Base-by-base conservation (phyloP, 2,797 vertebrate species). In the Enteromius unitaeniatus region DNA sequence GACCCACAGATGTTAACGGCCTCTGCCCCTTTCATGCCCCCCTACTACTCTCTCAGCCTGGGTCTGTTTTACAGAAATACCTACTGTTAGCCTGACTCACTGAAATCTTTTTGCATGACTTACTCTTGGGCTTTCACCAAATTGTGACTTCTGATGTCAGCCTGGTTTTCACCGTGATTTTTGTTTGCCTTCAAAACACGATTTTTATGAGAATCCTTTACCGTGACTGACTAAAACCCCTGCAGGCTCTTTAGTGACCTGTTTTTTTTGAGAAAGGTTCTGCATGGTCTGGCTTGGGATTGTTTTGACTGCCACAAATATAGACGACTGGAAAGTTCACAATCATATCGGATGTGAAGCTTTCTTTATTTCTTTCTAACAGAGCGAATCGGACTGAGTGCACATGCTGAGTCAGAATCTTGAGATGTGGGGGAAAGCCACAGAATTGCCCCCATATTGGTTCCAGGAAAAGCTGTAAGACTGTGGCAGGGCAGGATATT, bases 221-320 rank as follows among this genome's bases (percentile, higher is more conserved):
- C 69, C 45, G 42, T 83, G 80, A 88, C 31, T 69, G 70, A 82
- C 62, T 31, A 53, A 65, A 85, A 47, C 82, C 82, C 78, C 87
- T 78, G 45, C 3, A 3, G 70, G 31, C 64, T 77, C 77, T 70
- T 91, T 86, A 67, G 79, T 74, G 83, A 72, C 77, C 69, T 83
- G 23, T 49, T 70, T 81, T n/a, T 58, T 88, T 42, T 87, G 78
- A 80, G 23, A 34, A 65, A 62, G 69, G 73, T 82, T 78, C 62
- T 87, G 82, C 21, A 11, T 68, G 75, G 40, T 70, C 75, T 83
- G 80, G 76, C 80, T 60, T 34, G 55, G n/a, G 68, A 53, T 91
- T 89, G 85, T 87, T 91, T 91, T 87, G 69, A 81, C 74, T 86
- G 85, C 87, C 87, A 84, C 69, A 42, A n/a, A 72, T 65, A 80